Evolutionary conservation across 2,113 vertebrate species (phyloP), one percentile per base, ranked within the genome.

Genomic region (Aptenodytes patagonicus): DNA sequence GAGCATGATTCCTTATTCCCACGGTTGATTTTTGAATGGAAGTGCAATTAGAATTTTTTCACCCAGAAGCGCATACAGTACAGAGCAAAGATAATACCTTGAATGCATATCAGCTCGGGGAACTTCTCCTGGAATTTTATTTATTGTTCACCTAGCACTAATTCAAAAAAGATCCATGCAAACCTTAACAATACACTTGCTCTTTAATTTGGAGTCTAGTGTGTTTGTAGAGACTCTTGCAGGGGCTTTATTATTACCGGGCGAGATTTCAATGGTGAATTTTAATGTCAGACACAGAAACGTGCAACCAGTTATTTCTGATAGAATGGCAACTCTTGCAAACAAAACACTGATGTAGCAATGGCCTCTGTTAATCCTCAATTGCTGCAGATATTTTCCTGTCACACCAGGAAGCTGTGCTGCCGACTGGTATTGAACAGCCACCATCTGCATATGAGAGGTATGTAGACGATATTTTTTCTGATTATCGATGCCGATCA

Each of bases 21-120:
- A 98, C 97, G 94, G 98, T 98, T 98, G 98, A 98, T 98, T 98
- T 98, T 98, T 98, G 98, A 98, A 98, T 98, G 98, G 98, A 97
- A 98, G 98, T 97, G 98, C 98, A 98, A 98, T 98, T 98, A 98
- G 98, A 98, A 98, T 98, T 98, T 97, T 98, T 98, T 98, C 96
- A 98, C 97, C 98, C 98, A 98, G 98, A 97, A 98, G 98, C 97
- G 2, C 97, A 98, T 98, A 97, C 93, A 97, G 97, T 98, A 96
- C 96, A 95, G 97, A 98, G 98, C 92, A 96, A 97, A 98, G 98
- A 98, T 98, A 98, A 98, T 98, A 98, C 97, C 97, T 97, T 97
- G 97, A 98, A 98, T 98, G 98, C 97, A 97, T 97, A 98, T 98
- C 98, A 98, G 97, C 97, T 97, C 96, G 95, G 98, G 97, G 98